A percentile compares a stretch with the other conserved stretches of the same genome.
These are phyloP conservation scores for Calameuta pallipes DNA, from an alignment of 2,888 invertebrate species.

Conservation along the genomic window DNA sequence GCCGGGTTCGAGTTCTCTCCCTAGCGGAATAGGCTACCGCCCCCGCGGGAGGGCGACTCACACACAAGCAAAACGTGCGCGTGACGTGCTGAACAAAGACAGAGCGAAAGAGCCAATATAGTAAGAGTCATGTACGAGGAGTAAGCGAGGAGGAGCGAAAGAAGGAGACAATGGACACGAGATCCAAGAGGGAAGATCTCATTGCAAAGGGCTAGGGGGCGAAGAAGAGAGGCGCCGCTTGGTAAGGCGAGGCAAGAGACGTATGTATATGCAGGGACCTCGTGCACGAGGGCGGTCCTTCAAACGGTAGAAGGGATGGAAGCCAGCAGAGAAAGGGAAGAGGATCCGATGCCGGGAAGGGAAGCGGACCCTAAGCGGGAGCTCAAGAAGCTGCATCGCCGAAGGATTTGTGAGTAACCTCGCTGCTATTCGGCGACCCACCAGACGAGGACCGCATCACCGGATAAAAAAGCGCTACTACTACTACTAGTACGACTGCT, in stretches of 20 bases:
- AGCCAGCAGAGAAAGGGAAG: constrained; percentile 30
- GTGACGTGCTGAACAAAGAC: constrained; percentile 8
- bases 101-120: constrained; percentile 4
- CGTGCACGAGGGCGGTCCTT: constrained; percentile 52
- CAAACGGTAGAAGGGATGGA: constrained; percentile 19
- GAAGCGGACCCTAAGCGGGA: constrained; percentile 41
- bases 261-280: constrained; percentile 10
- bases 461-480: constrained; percentile 54
- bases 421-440: constrained; percentile 59
- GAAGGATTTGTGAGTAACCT: constrained; percentile 62
- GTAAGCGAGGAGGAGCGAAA: constrained; percentile 7
- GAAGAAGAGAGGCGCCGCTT: background rate
- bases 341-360: constrained; percentile 32
- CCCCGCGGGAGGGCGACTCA: constrained; percentile 50
- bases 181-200: constrained; percentile 2
- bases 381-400: constrained; percentile 60
- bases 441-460: constrained; percentile 47
- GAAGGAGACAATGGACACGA: constrained; percentile 12
- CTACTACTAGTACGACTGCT: constrained; percentile 37
- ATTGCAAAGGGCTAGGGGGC: background rate
- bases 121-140: background rate
- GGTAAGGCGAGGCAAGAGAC: background rate
- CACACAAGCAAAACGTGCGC: constrained; percentile 8
- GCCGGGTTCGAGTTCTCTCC: constrained; percentile 40
- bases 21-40: constrained; percentile 49